phyloP scores from a whole-genome alignment of 2,888 invertebrate species.

The Caenorhabditis angaria region DNA sequence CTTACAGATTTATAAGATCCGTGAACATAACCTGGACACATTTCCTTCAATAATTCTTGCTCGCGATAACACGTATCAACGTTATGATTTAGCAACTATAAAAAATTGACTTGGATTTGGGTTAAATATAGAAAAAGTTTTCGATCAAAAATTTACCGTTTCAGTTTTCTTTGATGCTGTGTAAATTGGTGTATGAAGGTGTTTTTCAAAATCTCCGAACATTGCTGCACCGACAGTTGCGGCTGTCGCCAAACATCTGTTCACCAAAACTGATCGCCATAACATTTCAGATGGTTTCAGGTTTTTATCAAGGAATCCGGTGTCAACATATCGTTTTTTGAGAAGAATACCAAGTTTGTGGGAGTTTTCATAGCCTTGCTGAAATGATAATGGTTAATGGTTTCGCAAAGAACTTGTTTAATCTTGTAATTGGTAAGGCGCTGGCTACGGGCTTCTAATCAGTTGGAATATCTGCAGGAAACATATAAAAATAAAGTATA shows the following conservation, averaged over 20 bases:
- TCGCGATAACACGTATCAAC: conserved; percentile 14
- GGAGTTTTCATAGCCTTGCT: no score
- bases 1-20: conserved; percentile 15
- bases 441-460: no score
- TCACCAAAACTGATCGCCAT: conserved; percentile 33
- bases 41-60: conserved; percentile 14
- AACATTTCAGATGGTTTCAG: conserved; percentile 19
- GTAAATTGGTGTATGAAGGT: conserved; percentile 22
- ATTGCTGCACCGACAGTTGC: conserved; percentile 33
- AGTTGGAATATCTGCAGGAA: no score
- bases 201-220: conserved; percentile 20
- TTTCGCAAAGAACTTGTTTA: no score
- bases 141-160: not conserved
- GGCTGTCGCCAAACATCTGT: conserved; percentile 28
- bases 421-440: no score
- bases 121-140: not conserved
- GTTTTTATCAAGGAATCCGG: conserved; percentile 13
- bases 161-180: conserved; percentile 16
- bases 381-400: no score
- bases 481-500: no score
- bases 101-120: no score
- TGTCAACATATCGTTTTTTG: conserved; percentile 18
- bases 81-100: conserved; percentile 28
- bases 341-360: no score
- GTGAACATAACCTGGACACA: conserved; percentile 19